Percentiles rank a stretch among this genome's conserved stretches.
phyloP scores from a whole-genome alignment of 2,113 vertebrate genomes.

The Callaeas wilsoni region DNA sequence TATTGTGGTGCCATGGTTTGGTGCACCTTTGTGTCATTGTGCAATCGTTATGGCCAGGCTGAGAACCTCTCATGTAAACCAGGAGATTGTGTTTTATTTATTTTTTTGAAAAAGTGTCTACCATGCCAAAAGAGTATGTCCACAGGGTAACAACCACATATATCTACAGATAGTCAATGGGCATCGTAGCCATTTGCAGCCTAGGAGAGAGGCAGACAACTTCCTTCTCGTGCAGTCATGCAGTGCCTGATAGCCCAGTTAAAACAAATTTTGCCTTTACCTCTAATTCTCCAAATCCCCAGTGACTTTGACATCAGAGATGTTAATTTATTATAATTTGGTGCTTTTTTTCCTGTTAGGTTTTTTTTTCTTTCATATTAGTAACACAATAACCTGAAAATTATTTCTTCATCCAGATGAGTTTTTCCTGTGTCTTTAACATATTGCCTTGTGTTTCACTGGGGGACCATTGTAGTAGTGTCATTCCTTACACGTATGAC shows the following conservation, averaged over 20 bases:
- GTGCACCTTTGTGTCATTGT: not conserved
- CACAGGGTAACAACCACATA: not conserved
- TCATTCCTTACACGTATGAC: not conserved
- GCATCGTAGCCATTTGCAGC: not conserved
- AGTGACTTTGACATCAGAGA: not conserved
- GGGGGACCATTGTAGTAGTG: not conserved
- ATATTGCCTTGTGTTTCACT: not conserved
- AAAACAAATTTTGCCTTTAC: not conserved
- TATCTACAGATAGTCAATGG: not conserved
- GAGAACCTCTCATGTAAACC: not conserved
- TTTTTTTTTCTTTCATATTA: not conserved
- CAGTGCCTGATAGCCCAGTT: not conserved
- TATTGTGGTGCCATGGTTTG: not conserved
- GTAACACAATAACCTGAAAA: not conserved
- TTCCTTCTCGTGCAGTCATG: not conserved
- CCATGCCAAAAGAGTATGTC: not conserved
- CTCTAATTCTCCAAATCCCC: not conserved
- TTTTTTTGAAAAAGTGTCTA: not conserved
- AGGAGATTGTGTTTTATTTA: not conserved
- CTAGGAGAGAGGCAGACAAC: not conserved
- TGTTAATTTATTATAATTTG: not conserved
- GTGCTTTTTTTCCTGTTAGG: too few relatives aligned
- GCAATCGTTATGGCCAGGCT: not conserved
- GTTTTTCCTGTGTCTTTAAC: not conserved
- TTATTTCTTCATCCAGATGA: not conserved